Conservation (phyloP, 2,888 invertebrate genomes). For the Baccha elongata region DNA sequence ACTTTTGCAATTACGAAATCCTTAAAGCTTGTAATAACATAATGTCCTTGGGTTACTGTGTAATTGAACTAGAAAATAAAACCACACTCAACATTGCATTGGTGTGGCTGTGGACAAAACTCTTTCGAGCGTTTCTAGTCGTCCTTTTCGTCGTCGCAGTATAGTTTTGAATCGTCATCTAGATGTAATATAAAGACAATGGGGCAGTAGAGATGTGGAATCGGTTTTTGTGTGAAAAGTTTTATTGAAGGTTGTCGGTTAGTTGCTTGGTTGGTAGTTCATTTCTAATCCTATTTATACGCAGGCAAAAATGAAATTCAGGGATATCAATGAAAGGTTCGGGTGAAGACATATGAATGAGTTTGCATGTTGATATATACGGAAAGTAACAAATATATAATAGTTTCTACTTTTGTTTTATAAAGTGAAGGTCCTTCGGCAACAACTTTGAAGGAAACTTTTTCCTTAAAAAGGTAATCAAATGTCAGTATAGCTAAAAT, state of each 20-base stretch:
- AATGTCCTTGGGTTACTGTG: slow-evolving; percentile 70
- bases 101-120: slow-evolving; percentile 67
- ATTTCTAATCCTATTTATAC: slow-evolving; percentile 65
- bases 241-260: slow-evolving; percentile 70
- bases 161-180: slow-evolving; percentile 25
- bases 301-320: slow-evolving; percentile 2
- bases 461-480: slow-evolving; percentile 50
- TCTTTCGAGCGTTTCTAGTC: slow-evolving; percentile 27
- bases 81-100: slow-evolving; percentile 68
- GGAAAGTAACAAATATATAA: slow-evolving; percentile 15
- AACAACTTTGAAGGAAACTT: slow-evolving; percentile 38
- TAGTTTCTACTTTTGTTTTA: slow-evolving; percentile 21
- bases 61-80: slow-evolving; percentile 71
- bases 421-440: slow-evolving; percentile 22
- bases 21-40: slow-evolving; percentile 73
- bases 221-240: slow-evolving; percentile 70
- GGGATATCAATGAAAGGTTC: neutral
- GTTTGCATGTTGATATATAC: neutral
- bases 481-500: slow-evolving; percentile 46
- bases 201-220: slow-evolving; percentile 35
- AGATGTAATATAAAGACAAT: slow-evolving; percentile 44
- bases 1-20: slow-evolving; percentile 72
- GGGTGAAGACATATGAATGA: too few relatives aligned
- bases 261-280: slow-evolving; percentile 67
- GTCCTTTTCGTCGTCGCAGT: neutral